phyloP scores from a whole-genome alignment of 2,888 invertebrate species.

The Polydrusus tereticollis region DNA sequence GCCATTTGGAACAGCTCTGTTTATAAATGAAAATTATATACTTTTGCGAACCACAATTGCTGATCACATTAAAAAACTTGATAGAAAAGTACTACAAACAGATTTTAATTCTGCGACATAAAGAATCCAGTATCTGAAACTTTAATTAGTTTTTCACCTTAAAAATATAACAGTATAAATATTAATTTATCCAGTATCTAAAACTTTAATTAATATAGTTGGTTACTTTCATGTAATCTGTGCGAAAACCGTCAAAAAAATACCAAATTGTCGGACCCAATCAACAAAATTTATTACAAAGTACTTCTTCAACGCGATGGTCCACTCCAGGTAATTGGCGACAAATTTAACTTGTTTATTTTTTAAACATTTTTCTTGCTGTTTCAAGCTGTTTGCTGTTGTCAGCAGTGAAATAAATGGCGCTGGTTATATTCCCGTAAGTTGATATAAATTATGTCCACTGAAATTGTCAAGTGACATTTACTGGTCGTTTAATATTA shows the following conservation, averaged over 20 bases:
- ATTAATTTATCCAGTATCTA: too few relatives aligned
- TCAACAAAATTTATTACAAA: conserved; percentile 53
- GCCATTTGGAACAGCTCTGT: too few relatives aligned
- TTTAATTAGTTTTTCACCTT: too few relatives aligned
- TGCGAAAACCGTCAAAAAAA: background rate
- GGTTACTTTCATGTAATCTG: too few relatives aligned
- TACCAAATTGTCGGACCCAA: conserved; percentile 32
- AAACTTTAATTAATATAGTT: too few relatives aligned
- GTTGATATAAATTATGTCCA: conserved; percentile 42
- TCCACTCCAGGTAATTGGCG: conserved; percentile 51
- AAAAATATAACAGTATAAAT: too few relatives aligned
- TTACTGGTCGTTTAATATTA: conserved; percentile 46
- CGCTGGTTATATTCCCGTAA: conserved; percentile 46
- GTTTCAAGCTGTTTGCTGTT: conserved; percentile 38
- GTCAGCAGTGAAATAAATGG: conserved; percentile 42
- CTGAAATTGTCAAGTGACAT: conserved; percentile 47
- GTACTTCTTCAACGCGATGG: conserved; percentile 47
- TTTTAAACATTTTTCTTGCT: conserved; percentile 34
- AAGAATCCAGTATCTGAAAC: too few relatives aligned
- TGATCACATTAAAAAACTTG: too few relatives aligned
- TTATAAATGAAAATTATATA: too few relatives aligned
- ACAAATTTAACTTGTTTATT: conserved; percentile 50
- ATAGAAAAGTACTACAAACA: too few relatives aligned
- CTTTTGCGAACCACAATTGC: too few relatives aligned
- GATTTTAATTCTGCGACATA: too few relatives aligned